Percentiles rank a stretch among this genome's conserved stretches.
Evolutionary conservation across 2,888 invertebrate species (phyloP).

Genomic region (Mimumesa dahlbomi): DNA sequence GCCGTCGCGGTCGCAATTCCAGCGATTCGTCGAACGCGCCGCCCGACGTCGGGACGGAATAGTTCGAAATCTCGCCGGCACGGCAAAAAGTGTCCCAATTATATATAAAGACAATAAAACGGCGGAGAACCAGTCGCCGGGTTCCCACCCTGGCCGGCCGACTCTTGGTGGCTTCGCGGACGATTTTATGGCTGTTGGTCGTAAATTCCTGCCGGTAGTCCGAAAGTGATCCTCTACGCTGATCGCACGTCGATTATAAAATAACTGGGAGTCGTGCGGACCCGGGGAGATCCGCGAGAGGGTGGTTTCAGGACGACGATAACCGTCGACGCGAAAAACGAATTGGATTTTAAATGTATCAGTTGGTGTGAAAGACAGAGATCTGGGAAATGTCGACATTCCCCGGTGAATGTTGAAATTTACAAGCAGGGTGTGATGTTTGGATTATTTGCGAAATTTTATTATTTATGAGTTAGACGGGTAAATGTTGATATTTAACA

Average conservation of each 20-base stretch:
- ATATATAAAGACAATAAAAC: constrained; percentile 77
- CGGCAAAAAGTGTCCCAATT: constrained; percentile 77
- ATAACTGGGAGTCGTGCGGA: constrained; percentile 57
- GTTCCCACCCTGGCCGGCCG: constrained; percentile 57
- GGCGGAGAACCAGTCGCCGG: constrained; percentile 38
- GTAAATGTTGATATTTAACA: too few relatives aligned
- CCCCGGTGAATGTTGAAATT: too few relatives aligned
- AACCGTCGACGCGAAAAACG: too few relatives aligned
- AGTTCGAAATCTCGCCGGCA: constrained; percentile 45
- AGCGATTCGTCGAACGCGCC: constrained; percentile 47
- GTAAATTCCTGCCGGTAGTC: constrained; percentile 75
- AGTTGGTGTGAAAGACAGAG: too few relatives aligned
- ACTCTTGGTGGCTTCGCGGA: constrained; percentile 47
- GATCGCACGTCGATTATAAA: constrained; percentile 75
- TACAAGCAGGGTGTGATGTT: too few relatives aligned
- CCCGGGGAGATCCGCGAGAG: neutral
- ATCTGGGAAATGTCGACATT: too few relatives aligned
- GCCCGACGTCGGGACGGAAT: constrained; percentile 54
- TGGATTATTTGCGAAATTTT: too few relatives aligned
- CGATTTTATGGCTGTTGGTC: constrained; percentile 77
- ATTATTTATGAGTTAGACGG: too few relatives aligned
- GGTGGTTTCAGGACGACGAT: too few relatives aligned
- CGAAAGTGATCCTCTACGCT: constrained; percentile 60
- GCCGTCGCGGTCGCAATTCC: constrained; percentile 44
- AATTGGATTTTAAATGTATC: too few relatives aligned